These are phyloP conservation scores for Manis pentadactyla DNA, from an alignment of 2,797 vertebrate species.

Conservation along the genomic window DNA sequence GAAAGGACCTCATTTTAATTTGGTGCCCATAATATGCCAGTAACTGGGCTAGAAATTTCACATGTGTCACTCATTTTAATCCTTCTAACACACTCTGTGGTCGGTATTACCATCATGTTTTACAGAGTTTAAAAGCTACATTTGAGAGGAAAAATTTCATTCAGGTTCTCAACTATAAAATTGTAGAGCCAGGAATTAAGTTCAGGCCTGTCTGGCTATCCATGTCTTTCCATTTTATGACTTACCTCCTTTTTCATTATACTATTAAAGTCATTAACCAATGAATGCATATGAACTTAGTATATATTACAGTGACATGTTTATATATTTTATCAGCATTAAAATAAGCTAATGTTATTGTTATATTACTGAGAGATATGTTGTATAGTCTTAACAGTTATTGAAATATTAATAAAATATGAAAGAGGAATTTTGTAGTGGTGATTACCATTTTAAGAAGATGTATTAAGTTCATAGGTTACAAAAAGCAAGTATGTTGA, in stretches of 20 bases:
- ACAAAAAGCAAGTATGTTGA: slow-evolving; percentile 65
- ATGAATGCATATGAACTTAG: slow-evolving; percentile 54
- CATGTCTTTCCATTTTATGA: not conserved
- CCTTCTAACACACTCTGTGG: not conserved
- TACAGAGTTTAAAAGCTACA: slow-evolving; percentile 19
- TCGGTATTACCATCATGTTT: not conserved
- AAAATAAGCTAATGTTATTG: slow-evolving; percentile 79
- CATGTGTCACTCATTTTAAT: not conserved
- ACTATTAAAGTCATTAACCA: slow-evolving; percentile 60
- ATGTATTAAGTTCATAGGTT: slow-evolving; percentile 73
- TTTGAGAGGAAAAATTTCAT: not conserved
- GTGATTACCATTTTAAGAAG: slow-evolving; percentile 79
- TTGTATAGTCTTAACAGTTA: slow-evolving; percentile 71
- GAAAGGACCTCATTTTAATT: not conserved
- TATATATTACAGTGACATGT: slow-evolving; percentile 66
- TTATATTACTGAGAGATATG: slow-evolving; percentile 76
- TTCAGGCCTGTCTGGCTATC: not conserved
- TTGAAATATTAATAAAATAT: slow-evolving; percentile 80
- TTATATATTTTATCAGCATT: slow-evolving; percentile 81
- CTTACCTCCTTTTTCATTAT: slow-evolving; percentile 58
- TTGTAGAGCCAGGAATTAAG: not conserved
- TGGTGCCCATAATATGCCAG: not conserved
- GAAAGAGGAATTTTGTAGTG: slow-evolving; percentile 59
- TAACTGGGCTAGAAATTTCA: not conserved
- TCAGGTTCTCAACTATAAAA: not conserved